Base-by-base conservation (phyloP, 2,113 vertebrate species). In the Pachyramphus minor region DNA sequence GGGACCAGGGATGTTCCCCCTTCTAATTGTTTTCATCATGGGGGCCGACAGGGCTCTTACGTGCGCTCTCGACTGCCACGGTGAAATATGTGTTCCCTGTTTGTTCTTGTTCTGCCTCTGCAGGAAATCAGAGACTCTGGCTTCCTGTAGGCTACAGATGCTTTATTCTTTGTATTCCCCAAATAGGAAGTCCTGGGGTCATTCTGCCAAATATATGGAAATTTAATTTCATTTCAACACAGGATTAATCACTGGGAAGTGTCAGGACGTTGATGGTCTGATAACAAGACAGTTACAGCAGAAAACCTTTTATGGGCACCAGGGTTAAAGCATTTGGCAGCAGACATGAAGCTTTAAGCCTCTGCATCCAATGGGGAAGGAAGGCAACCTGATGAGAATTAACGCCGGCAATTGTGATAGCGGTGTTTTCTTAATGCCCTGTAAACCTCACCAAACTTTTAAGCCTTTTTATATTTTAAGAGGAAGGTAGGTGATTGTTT, bases 81-180 rank as follows among this genome's bases (percentile, higher is more conserved):
- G 68, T 90, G 96, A 96, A 96, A 95, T 83, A 64, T 69, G 87
- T 76, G 87, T 96, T 96, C 96, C 86, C 87, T 89, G 95, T 96
- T 97, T 97, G 96, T 97, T 96, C 95, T 95, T 94, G 84, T 68
- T 71, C 89, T 92, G 72, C 80, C 93, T 35, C 81, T 84, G 55
- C 97, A 98, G 97, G 98, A 98, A 98, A 97, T 96, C 84, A 76
- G 86, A 91, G 95, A 95, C 96, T 96, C 93, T 96, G 96, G 83
- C 96, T 98, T 98, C 97, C 97, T 96, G 97, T 21, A 93, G 59
- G 25, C 93, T 76, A 33, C 85, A 60, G 95, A 94, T 95, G 95
- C 97, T 69, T 75, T 87, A 91, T 90, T 95, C 95, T 93, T 95
- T 93, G 68, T 86, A 93, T 94, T 97, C 95, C 95, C 97, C 93